Conservation (phyloP, 2,888 invertebrate genomes). For the Zaprionus lineosus region DNA sequence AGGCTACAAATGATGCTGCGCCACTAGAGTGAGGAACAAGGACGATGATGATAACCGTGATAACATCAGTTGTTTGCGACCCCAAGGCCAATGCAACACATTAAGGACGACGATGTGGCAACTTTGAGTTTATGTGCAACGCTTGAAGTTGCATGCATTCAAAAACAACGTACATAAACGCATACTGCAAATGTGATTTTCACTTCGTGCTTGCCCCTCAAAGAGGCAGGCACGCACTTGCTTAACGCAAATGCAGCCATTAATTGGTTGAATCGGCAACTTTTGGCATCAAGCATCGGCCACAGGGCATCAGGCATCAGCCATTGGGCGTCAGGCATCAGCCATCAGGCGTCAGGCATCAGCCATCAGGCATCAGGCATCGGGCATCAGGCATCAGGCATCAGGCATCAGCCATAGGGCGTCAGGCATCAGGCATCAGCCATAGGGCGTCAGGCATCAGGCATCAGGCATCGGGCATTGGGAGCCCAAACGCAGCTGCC, state of each 20-base stretch:
- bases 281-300: too few relatives aligned
- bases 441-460: too few relatives aligned
- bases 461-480: too few relatives aligned
- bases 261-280: slow-evolving; percentile 41
- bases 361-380: too few relatives aligned
- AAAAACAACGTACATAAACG: too few relatives aligned
- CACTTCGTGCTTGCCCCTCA: not conserved
- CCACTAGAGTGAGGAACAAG: not conserved
- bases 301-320: too few relatives aligned
- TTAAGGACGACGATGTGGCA: slow-evolving; percentile 17
- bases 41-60: slow-evolving; percentile 8
- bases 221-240: not conserved
- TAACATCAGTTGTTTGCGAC: slow-evolving; percentile 15
- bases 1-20: slow-evolving; percentile 1
- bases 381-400: too few relatives aligned
- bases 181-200: slow-evolving; percentile 27
- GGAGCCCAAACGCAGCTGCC: slow-evolving; percentile 16
- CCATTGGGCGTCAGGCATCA: too few relatives aligned
- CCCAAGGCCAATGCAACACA: slow-evolving; percentile 19
- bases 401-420: too few relatives aligned
- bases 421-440: too few relatives aligned
- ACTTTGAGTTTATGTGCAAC: slow-evolving; percentile 4
- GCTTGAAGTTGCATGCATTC: slow-evolving; percentile 42
- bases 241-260: slow-evolving; percentile 1
- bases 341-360: too few relatives aligned